Percentiles rank a stretch among this genome's conserved stretches.
phyloP scores from a whole-genome alignment of 2,113 vertebrate genomes.

The Brienomyrus longianalis region DNA sequence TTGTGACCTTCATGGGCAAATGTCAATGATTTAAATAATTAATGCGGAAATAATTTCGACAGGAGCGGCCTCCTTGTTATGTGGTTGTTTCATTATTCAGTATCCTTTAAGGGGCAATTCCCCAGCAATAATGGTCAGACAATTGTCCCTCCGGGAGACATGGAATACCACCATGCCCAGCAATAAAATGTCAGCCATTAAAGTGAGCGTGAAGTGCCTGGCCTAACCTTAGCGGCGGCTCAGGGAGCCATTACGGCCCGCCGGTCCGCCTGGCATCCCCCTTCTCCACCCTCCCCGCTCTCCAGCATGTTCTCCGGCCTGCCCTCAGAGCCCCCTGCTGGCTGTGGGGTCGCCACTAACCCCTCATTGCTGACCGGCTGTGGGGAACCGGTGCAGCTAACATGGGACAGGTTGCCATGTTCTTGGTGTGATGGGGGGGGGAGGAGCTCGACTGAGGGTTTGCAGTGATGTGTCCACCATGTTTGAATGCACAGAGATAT shows the following conservation, averaged over 20 bases:
- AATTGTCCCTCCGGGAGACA: slow-evolving; percentile 9
- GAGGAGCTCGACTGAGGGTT: no score
- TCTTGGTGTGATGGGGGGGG: neutral
- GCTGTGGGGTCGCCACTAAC: neutral
- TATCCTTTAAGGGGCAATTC: slow-evolving; percentile 15
- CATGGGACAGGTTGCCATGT: neutral
- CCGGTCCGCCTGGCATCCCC: neutral
- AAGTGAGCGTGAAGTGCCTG: slow-evolving; percentile 14
- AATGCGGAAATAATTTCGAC: slow-evolving; percentile 10
- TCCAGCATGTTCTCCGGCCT: no score
- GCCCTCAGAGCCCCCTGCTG: neutral
- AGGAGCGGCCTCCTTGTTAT: slow-evolving; percentile 4
- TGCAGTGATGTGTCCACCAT: neutral
- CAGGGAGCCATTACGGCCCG: neutral
- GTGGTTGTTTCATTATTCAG: slow-evolving; percentile 15
- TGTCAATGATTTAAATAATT: slow-evolving; percentile 21
- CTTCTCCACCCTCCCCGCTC: neutral
- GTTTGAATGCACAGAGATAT: neutral
- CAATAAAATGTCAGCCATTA: slow-evolving; percentile 22
- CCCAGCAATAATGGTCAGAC: slow-evolving; percentile 22
- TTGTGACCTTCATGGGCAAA: slow-evolving; percentile 12
- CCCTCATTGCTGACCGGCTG: neutral
- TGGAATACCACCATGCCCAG: slow-evolving; percentile 15
- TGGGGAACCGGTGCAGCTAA: neutral
- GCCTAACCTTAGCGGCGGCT: neutral